Conservation (phyloP, 1,140 invertebrate genomes). For the Drosophila arawakana region DNA sequence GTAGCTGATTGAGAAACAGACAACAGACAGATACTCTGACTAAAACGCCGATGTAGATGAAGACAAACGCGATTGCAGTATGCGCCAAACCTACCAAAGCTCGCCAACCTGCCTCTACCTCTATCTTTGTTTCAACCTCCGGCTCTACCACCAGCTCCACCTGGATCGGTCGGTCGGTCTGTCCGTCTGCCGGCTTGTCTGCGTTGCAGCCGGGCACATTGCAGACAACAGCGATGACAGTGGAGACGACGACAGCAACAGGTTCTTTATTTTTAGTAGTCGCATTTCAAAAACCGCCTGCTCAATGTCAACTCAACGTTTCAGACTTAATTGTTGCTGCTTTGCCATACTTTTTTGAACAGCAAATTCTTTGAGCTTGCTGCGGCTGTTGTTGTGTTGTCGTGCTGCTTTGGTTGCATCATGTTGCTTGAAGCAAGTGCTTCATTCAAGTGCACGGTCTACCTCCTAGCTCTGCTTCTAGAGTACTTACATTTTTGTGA, state of each 20-base stretch:
- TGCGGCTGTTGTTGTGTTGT: slow-evolving; percentile 26
- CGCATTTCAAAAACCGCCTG: slow-evolving; percentile 81
- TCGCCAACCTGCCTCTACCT: slow-evolving; percentile 32
- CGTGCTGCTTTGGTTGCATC: slow-evolving; percentile 58
- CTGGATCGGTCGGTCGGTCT: not conserved
- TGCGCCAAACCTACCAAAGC: slow-evolving; percentile 70
- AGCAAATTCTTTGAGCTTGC: slow-evolving; percentile 74
- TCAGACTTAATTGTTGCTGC: slow-evolving; percentile 82
- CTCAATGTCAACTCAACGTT: slow-evolving; percentile 82
- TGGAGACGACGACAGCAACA: slow-evolving; percentile 48
- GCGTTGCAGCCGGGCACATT: slow-evolving; percentile 19
- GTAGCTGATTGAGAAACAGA: slow-evolving; percentile 1
- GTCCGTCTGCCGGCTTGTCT: slow-evolving; percentile 6
- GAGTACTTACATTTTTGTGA: slow-evolving; percentile 15
- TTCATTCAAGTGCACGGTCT: slow-evolving; percentile 53
- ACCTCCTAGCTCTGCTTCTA: slow-evolving; percentile 18
- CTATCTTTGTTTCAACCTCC: not conserved
- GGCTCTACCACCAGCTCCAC: not conserved
- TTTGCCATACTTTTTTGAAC: slow-evolving; percentile 41
- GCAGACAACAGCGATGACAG: slow-evolving; percentile 46
- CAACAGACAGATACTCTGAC: slow-evolving; percentile 1
- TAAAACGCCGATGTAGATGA: slow-evolving; percentile 18
- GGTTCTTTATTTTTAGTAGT: slow-evolving; percentile 83
- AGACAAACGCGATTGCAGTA: slow-evolving; percentile 66
- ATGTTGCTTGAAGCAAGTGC: slow-evolving; percentile 60